Evolutionary conservation across 2,797 vertebrate genomes (phyloP).

Genomic region (Cyclura pinguis): DNA sequence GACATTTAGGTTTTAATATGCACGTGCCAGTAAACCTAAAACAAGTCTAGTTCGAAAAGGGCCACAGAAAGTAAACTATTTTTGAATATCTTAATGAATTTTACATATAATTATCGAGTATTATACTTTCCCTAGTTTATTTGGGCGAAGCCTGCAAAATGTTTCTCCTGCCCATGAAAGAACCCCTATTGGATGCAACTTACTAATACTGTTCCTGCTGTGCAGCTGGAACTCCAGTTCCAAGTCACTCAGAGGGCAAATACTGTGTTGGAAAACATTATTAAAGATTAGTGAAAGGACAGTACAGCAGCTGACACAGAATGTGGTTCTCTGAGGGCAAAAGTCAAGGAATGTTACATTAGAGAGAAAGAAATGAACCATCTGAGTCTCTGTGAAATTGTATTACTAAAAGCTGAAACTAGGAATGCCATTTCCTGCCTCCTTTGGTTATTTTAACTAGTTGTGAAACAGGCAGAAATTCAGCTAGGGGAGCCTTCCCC

Average conservation of each 20-base stretch:
- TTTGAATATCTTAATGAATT: slow-evolving; percentile 6
- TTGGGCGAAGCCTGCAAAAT: slow-evolving; percentile 40
- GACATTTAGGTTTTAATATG: not conserved
- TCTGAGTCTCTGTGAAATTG: not conserved
- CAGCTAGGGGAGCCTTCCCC: not conserved
- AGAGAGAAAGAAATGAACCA: slow-evolving; percentile 29
- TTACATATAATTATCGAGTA: slow-evolving; percentile 19
- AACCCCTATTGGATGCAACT: not conserved
- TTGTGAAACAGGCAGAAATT: not conserved
- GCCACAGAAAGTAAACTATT: not conserved
- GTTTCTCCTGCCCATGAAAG: slow-evolving; percentile 1
- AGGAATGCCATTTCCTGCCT: not conserved
- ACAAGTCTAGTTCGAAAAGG: slow-evolving; percentile 17
- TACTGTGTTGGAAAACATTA: slow-evolving; percentile 29
- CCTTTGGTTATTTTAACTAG: not conserved
- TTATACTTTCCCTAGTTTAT: slow-evolving; percentile 24
- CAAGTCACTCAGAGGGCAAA: slow-evolving; percentile 36
- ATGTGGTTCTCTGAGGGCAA: slow-evolving; percentile 35
- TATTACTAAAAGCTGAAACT: slow-evolving; percentile 4
- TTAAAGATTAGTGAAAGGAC: slow-evolving; percentile 18
- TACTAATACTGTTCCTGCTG: slow-evolving; percentile 4
- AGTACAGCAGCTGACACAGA: slow-evolving; percentile 11
- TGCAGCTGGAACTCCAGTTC: not conserved
- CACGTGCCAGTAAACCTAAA: not conserved
- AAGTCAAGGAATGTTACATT: slow-evolving; percentile 30